phyloP scores from a whole-genome alignment of 53 echinoderm and acorn worm species.

The Glandiceps talaboti region DNA sequence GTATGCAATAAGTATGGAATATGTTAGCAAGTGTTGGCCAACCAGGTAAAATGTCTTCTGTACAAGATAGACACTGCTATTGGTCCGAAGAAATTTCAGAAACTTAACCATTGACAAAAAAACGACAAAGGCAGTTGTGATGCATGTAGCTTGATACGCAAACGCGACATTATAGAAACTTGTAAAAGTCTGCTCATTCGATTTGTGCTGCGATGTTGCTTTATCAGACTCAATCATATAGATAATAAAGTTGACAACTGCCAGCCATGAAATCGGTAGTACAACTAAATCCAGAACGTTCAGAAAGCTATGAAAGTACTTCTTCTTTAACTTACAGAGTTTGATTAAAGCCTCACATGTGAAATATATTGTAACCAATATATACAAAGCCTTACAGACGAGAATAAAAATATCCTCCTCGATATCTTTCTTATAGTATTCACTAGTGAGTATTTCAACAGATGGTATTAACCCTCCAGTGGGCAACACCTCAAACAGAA shows the following conservation, averaged over 20 bases:
- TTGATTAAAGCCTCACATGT: background rate
- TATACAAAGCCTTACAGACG: background rate
- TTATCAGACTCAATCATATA: slow-evolving; percentile 17
- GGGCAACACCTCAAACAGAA: slow-evolving; percentile 35
- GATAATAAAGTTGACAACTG: slow-evolving; percentile 36
- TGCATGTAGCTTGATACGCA: slow-evolving; percentile 29
- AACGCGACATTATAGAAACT: slow-evolving; percentile 44
- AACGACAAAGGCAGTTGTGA: slow-evolving; percentile 32
- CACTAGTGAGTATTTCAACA: slow-evolving; percentile 15
- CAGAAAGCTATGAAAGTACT: background rate
- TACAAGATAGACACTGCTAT: slow-evolving; percentile 55
- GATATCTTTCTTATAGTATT: background rate
- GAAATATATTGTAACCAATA: background rate
- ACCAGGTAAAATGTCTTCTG: slow-evolving; percentile 34
- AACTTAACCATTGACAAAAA: slow-evolving; percentile 61
- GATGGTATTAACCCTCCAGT: slow-evolving; percentile 24
- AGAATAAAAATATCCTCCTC: background rate
- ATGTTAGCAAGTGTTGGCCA: slow-evolving; percentile 21
- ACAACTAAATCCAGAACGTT: background rate
- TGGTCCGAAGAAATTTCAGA: slow-evolving; percentile 73
- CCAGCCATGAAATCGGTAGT: background rate
- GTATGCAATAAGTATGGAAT: slow-evolving; percentile 16
- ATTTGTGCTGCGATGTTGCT: slow-evolving; percentile 19
- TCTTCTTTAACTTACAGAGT: background rate
- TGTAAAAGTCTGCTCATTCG: slow-evolving; percentile 14